Base-by-base conservation (phyloP, 2,113 vertebrate species). In the Oryctolagus cuniculus region DNA sequence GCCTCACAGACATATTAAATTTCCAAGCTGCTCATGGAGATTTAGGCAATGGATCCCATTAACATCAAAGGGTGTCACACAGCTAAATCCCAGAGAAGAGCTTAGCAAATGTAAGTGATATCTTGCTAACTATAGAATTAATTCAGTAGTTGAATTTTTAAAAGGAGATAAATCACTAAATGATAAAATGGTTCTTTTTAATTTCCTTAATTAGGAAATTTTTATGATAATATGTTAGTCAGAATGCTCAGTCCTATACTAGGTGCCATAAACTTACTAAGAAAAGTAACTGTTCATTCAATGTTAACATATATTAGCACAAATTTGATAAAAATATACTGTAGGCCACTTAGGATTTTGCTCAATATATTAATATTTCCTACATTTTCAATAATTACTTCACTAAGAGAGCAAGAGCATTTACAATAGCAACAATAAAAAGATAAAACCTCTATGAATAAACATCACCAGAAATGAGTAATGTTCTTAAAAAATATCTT, bases 41-140 rank as follows among this genome's bases (percentile, higher is more conserved):
- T 90, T 88, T 96, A 84, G 73, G n/a, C n/a, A 70, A 69, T 69
- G 82, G 51, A 87, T 96, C 51, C 44, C 36, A 95, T 92, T 94
- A 90, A 94, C 61, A 92, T 93, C 72, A 89, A 93, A 93, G 67
- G 31, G 29, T 84, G 66, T 87, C 81, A 80, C 31, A 95, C 34
- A 67, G 67, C 27, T 79, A 95, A 90, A 95, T 92, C 67, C 16
- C 19, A 96, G 36, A 11, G 21, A 75, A 44, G 36, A 90, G 24
- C 74, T 94, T 94, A 84, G 24, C 87, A 95, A 95, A 10, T 73
- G 4, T 87, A 87, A 83, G 16, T 36, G 29, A 69, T 90, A 82
- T 49, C 55, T 63, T 78, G 10, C 78, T 86, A 92, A 78, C 44
- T 80, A 89, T 17, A 78, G 27, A 55, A 24, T 78, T 63, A 78